Evolutionary conservation across 2,888 invertebrate species (phyloP).

Genomic region (Prosopocoilus inquinatus): DNA sequence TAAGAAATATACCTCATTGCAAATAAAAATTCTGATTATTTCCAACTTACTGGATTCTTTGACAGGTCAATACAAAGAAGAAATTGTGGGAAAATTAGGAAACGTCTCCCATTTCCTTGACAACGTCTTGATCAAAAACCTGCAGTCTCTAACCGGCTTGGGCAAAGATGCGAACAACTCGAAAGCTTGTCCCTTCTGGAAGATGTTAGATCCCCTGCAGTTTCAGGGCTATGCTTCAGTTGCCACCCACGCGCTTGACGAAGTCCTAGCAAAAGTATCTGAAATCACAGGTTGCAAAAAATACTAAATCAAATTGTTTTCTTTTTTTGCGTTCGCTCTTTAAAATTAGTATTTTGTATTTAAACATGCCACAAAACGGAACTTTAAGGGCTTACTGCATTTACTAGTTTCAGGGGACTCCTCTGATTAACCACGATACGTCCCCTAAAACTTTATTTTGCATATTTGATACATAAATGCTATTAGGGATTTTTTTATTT

Average conservation of each 20-base stretch:
- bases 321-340: conserved; percentile 2
- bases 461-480: not conserved
- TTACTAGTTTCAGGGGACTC: not conserved
- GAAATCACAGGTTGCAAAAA: conserved; percentile 56
- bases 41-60: conserved; percentile 10
- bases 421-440: too few relatives aligned
- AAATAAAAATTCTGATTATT: not conserved
- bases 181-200: conserved; percentile 17
- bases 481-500: conserved; percentile 1
- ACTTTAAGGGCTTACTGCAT: too few relatives aligned
- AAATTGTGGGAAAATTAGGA: conserved; percentile 46
- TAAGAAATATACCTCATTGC: too few relatives aligned
- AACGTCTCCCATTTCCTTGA: conserved; percentile 49
- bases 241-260: conserved; percentile 40
- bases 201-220: conserved; percentile 35
- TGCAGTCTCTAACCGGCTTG: conserved; percentile 46
- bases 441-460: too few relatives aligned
- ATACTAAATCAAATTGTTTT: conserved; percentile 22
- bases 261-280: conserved; percentile 57
- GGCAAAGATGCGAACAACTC: conserved; percentile 24
- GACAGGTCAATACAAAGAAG: conserved; percentile 42
- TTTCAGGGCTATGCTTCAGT: conserved; percentile 45
- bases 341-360: too few relatives aligned
- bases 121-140: conserved; percentile 45
- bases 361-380: too few relatives aligned